Evolutionary conservation across 2,888 invertebrate species (phyloP), one percentile per base, ranked within the genome.

Genomic region (Drosophila maculinotata): DNA sequence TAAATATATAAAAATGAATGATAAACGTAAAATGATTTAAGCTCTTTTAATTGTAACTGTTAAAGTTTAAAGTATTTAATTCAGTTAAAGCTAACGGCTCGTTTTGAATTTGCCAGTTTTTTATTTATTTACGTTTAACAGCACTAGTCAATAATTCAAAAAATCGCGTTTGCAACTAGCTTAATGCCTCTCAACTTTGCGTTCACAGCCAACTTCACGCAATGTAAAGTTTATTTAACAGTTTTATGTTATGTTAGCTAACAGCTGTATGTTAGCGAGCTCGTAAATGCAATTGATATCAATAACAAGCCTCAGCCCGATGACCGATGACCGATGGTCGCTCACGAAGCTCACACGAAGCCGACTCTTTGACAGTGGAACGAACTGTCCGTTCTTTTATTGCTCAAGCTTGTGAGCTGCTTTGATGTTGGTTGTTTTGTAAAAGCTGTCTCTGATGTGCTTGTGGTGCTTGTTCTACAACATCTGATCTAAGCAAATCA

Each of bases 1-100:
- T 83, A 80, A 80, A 80, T n/a, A 63, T 49, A 83, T 77, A 83
- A 86, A 85, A 8, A 60, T 51, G 33, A 39, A 35, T 38, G 10
- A 44, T 42, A 47, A 44, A 42, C 30, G 17, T 31, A 42, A 41
- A 6, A n/a, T n/a, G n/a, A n/a, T n/a, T n/a, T n/a, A n/a, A n/a
- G n/a, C n/a, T n/a, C n/a, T n/a, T n/a, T n/a, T 20, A 20, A 20
- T 20, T 2, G 2, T 20, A 20, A 20, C 4, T 20, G 20, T 20
- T 3, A 3, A 20, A 3, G 2, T 20, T 20, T 20, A 20, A 20
- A 20, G 20, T 20, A 20, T 20, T 3, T 20, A 20, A 20, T 20
- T 4, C 4, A 20, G n/a, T n/a, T n/a, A n/a, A n/a, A n/a, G n/a
- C 4, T 20, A 20, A 20, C 20, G 8, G 9, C 12, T 39, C n/a